These are phyloP conservation scores for Nyctereutes procyonoides DNA, from an alignment of 2,113 vertebrate species.

Conservation along the genomic window DNA sequence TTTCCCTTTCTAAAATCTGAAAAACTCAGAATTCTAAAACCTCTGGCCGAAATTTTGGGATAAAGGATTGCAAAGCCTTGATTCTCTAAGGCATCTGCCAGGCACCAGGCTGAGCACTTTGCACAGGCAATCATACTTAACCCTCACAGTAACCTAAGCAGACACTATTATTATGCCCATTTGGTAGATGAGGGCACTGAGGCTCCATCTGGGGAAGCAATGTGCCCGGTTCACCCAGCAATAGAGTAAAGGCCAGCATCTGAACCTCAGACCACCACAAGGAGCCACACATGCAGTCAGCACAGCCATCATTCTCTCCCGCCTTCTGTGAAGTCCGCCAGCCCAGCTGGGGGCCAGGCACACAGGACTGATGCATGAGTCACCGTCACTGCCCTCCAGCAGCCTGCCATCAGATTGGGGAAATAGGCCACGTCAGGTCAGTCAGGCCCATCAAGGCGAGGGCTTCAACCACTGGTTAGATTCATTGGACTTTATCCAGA, in stretches of 20 bases:
- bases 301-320: not conserved
- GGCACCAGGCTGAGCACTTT: not conserved
- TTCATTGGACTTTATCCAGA: not conserved
- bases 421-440: not conserved
- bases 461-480: not conserved
- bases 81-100: not conserved
- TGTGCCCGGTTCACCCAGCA: not conserved
- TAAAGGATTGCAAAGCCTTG: not conserved
- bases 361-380: not conserved
- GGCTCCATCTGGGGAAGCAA: not conserved
- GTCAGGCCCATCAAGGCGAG: not conserved
- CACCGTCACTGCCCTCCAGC: not conserved
- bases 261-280: rapidly evolving
- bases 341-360: not conserved
- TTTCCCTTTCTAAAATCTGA: not conserved
- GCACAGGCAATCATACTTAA: rapidly evolving
- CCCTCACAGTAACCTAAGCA: not conserved
- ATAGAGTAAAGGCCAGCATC: not conserved
- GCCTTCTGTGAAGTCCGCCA: not conserved
- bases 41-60: not conserved
- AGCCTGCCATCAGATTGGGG: not conserved
- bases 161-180: not conserved
- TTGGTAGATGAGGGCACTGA: not conserved
- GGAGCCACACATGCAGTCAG: rapidly evolving
- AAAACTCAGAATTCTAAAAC: not conserved